Evolutionary conservation across 1,140 invertebrate species (phyloP).

Genomic region (Lamellibrachia luymesi): DNA sequence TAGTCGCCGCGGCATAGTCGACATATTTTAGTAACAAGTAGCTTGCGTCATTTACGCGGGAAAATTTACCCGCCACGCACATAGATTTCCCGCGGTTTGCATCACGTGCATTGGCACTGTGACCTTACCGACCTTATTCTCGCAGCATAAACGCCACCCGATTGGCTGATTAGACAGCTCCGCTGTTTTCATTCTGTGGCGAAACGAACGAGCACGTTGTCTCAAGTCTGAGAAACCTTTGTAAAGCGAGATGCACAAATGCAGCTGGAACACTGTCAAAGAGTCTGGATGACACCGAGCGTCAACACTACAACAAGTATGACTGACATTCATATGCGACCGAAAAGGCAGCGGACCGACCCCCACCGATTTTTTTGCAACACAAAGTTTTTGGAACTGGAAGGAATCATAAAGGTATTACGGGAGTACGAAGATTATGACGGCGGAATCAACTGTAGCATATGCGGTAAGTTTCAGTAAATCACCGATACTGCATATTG

Average conservation of each 20-base stretch:
- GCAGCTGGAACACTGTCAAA: not conserved
- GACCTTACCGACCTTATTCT: not conserved
- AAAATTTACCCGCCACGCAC: not conserved
- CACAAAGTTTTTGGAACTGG: constrained; percentile 33
- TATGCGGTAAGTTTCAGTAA: constrained; percentile 42
- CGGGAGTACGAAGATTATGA: constrained; percentile 44
- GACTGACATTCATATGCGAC: not conserved
- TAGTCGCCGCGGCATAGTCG: not conserved
- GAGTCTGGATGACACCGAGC: not conserved
- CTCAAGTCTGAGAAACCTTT: not conserved
- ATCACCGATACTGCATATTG: not conserved
- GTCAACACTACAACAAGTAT: not conserved
- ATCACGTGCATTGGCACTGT: not conserved
- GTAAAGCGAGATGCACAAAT: not conserved
- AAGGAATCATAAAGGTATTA: constrained; percentile 41
- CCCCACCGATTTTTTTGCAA: not conserved
- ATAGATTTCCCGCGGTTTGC: not conserved
- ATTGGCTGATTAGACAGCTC: not conserved
- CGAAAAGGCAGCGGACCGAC: not conserved
- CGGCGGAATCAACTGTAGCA: constrained; percentile 49
- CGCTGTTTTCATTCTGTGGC: not conserved
- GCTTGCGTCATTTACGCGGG: not conserved
- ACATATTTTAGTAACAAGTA: not conserved
- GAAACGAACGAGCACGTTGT: not conserved
- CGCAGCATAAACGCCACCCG: not conserved